Conservation (phyloP, 2,113 vertebrate genomes). For the Tupaia tana region DNA sequence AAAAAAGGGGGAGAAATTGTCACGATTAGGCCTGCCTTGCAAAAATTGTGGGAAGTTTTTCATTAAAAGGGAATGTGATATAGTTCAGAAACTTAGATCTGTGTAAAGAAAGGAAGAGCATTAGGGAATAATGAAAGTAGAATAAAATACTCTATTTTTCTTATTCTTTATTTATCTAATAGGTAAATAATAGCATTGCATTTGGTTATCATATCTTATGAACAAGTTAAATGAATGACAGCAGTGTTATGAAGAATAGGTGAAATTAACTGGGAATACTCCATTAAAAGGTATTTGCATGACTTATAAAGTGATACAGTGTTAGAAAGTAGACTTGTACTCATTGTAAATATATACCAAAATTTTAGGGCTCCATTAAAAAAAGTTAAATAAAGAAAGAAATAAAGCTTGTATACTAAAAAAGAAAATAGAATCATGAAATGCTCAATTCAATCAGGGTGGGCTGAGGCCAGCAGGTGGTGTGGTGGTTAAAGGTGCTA, state of each 20-base stretch:
- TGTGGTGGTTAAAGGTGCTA: no score
- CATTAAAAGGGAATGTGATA: background rate
- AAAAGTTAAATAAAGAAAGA: background rate
- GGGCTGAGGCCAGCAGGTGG: no score
- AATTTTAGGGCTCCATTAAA: background rate
- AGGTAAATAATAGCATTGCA: background rate
- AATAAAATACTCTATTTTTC: background rate
- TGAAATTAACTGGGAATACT: background rate
- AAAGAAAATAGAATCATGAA: slow-evolving; percentile 31
- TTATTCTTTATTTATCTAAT: slow-evolving; percentile 30
- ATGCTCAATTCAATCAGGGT: background rate
- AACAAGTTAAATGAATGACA: background rate
- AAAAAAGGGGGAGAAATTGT: background rate
- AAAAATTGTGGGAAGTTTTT: background rate
- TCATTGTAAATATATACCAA: slow-evolving; percentile 3
- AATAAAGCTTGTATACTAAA: background rate
- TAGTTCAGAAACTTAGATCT: background rate
- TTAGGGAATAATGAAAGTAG: background rate
- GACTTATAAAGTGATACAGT: background rate
- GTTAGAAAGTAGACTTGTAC: slow-evolving; percentile 8
- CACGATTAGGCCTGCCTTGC: background rate
- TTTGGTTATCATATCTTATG: background rate
- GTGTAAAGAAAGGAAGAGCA: background rate
- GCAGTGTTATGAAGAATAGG: background rate
- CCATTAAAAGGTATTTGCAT: background rate